phyloP scores from a whole-genome alignment of 1,140 invertebrate genomes.

The Lasaia peninsularis region DNA sequence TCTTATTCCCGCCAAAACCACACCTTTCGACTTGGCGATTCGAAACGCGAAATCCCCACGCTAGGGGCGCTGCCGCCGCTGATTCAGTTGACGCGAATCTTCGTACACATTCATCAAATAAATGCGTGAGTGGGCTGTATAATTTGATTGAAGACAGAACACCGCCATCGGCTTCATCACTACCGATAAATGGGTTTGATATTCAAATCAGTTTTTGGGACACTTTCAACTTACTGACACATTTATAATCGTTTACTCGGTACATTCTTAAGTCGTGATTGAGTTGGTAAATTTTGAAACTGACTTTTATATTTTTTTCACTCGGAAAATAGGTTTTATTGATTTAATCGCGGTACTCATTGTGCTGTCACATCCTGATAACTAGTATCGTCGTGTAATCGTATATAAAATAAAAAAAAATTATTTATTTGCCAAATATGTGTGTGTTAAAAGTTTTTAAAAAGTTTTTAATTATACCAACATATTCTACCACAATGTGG shows the following conservation, averaged over 20 bases:
- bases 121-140: slow-evolving; percentile 47
- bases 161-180: slow-evolving; percentile 44
- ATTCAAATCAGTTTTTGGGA: slow-evolving; percentile 35
- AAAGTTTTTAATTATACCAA: too few relatives aligned
- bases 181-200: slow-evolving; percentile 49
- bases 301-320: too few relatives aligned
- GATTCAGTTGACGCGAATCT: slow-evolving; percentile 39
- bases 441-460: too few relatives aligned
- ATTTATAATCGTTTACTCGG: neutral
- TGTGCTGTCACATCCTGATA: too few relatives aligned
- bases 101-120: slow-evolving; percentile 46
- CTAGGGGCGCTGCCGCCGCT: slow-evolving; percentile 19
- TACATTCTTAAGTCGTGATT: neutral
- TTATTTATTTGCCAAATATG: too few relatives aligned
- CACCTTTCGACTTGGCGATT: neutral
- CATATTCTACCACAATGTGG: too few relatives aligned
- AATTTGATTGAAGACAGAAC: slow-evolving; percentile 64
- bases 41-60: too few relatives aligned
- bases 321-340: too few relatives aligned
- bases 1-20: too few relatives aligned
- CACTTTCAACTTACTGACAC: neutral
- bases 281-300: neutral
- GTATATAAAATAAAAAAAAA: too few relatives aligned
- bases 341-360: too few relatives aligned
- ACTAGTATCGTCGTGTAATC: too few relatives aligned